Evolutionary conservation across 2,113 vertebrate species (phyloP).

Genomic region (Ochotona curzoniae): DNA sequence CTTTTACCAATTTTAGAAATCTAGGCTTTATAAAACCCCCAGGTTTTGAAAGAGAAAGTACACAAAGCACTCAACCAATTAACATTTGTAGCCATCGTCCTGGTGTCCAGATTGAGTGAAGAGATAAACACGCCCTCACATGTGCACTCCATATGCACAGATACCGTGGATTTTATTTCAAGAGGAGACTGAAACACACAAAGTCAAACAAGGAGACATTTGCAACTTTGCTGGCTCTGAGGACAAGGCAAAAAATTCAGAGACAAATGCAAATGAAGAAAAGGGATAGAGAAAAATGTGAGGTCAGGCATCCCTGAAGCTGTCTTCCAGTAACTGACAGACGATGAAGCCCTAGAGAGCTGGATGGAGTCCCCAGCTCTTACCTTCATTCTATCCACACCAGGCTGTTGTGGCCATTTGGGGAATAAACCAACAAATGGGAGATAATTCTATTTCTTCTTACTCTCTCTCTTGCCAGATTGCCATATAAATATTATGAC

Average conservation of each 20-base stretch:
- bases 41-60: neutral
- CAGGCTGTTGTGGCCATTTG: too few relatives aligned
- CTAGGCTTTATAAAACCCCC: neutral
- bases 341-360: neutral
- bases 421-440: too few relatives aligned
- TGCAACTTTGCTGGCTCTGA: slow-evolving; percentile 6
- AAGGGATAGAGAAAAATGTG: neutral
- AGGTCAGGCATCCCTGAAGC: neutral
- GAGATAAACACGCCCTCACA: neutral
- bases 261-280: neutral
- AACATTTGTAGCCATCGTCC: neutral
- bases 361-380: too few relatives aligned
- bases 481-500: too few relatives aligned
- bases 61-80: neutral
- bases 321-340: slow-evolving; percentile 11
- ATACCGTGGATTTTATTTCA: neutral
- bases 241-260: slow-evolving; percentile 8
- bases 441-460: too few relatives aligned
- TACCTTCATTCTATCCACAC: too few relatives aligned
- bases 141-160: neutral
- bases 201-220: slow-evolving; percentile 21
- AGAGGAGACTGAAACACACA: neutral
- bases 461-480: too few relatives aligned
- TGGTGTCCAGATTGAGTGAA: neutral
- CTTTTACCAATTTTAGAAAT: slow-evolving; percentile 41